phyloP scores from a whole-genome alignment of 2,888 invertebrate species.

The Ophonus ardosiacus region DNA sequence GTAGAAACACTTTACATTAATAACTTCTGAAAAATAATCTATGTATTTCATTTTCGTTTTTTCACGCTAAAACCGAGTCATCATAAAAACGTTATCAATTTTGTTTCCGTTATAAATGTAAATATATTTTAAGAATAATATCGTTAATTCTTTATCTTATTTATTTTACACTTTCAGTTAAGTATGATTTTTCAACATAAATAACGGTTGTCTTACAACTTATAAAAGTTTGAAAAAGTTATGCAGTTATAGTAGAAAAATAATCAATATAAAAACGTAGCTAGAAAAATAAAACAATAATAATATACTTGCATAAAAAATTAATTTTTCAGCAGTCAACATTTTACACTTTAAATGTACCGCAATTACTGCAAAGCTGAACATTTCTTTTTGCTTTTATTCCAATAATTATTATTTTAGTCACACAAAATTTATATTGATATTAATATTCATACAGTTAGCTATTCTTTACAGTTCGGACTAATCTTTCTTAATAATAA shows the following conservation, averaged over 20 bases:
- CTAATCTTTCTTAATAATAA: neutral
- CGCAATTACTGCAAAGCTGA: too few relatives aligned
- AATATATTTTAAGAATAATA: neutral
- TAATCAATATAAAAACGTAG: neutral
- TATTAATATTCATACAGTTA: neutral
- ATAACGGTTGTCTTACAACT: neutral
- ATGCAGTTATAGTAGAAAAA: neutral
- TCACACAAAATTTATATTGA: neutral
- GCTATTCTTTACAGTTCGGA: neutral
- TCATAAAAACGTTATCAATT: constrained; percentile 2
- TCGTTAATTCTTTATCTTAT: neutral
- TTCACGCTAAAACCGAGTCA: neutral
- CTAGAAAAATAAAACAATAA: neutral
- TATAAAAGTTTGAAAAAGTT: constrained; percentile 3
- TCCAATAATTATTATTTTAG: neutral
- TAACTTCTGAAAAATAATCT: constrained; percentile 11
- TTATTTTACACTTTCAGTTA: neutral
- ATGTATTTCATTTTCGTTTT: neutral
- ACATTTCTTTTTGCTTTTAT: too few relatives aligned
- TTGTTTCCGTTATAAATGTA: constrained; percentile 13
- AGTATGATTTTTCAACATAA: neutral
- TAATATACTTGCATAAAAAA: neutral
- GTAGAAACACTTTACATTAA: neutral
- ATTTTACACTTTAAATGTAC: too few relatives aligned
- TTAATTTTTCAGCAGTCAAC: neutral